Conservation (phyloP, 2,888 invertebrate genomes). For the Tenthredo amoena region DNA sequence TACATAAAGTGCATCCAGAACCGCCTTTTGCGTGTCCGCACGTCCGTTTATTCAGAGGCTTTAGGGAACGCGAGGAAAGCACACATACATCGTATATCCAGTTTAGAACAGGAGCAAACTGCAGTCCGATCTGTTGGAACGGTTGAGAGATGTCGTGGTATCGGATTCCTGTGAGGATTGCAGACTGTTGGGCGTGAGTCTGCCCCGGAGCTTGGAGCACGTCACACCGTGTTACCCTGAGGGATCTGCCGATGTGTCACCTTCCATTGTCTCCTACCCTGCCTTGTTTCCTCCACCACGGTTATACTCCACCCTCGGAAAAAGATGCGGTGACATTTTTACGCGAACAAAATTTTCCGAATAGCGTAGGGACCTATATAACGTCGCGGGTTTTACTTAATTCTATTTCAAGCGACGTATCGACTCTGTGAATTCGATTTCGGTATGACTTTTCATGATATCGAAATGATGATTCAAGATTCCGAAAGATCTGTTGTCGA, state of each 20-base stretch:
- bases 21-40: background rate
- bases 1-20: background rate
- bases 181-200: constrained; percentile 5
- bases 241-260: constrained; percentile 38
- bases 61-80: background rate
- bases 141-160: constrained; percentile 24
- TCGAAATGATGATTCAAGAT: background rate
- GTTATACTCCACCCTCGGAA: background rate
- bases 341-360: constrained; percentile 68
- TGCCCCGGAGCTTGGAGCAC: constrained; percentile 9
- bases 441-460: background rate
- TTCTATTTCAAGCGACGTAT: background rate
- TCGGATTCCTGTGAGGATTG: constrained; percentile 42
- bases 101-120: constrained; percentile 25
- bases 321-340: constrained; percentile 63
- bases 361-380: constrained; percentile 43
- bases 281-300: constrained; percentile 4
- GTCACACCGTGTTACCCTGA: constrained; percentile 45
- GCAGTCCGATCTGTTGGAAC: background rate
- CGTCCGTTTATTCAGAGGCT: background rate
- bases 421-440: background rate
- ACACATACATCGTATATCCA: background rate
- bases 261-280: constrained; percentile 32
- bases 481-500: background rate
- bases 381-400: background rate